These are phyloP conservation scores for Automeris io DNA, from an alignment of 2,888 invertebrate species.

Conservation along the genomic window DNA sequence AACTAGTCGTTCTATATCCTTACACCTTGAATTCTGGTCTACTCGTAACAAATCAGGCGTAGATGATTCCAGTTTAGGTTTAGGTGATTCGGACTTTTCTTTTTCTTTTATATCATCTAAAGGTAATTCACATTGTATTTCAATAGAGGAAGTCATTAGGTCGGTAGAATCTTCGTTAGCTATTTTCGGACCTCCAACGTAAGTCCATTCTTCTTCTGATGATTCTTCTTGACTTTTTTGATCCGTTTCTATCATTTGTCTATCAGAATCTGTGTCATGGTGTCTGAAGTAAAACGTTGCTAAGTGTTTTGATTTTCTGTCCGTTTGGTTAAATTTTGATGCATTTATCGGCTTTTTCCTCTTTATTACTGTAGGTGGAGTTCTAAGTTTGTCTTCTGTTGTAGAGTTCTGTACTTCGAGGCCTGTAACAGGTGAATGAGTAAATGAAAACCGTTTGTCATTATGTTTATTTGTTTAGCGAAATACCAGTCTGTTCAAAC, in stretches of 20 bases:
- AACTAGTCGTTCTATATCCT: conserved; percentile 85
- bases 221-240: conserved; percentile 68
- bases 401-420: conserved; percentile 36
- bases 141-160: conserved; percentile 71
- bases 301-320: conserved; percentile 87
- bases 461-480: conserved; percentile 25
- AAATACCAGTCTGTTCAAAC: conserved; percentile 28
- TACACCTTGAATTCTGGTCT: conserved; percentile 69
- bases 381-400: conserved; percentile 43
- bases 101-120: conserved; percentile 49
- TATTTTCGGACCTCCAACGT: conserved; percentile 68
- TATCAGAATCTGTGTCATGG: conserved; percentile 90
- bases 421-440: conserved; percentile 35
- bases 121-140: conserved; percentile 64
- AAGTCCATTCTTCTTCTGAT: conserved; percentile 80
- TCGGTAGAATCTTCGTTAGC: conserved; percentile 67
- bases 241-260: conserved; percentile 75
- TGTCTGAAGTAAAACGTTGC: conserved; percentile 92
- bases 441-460: conserved; percentile 13
- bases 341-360: conserved; percentile 74
- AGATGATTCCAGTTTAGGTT: conserved; percentile 51
- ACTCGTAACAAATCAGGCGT: conserved; percentile 68
- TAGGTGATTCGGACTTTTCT: conserved; percentile 45
- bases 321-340: conserved; percentile 82
- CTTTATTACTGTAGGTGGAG: conserved; percentile 67